phyloP scores from a whole-genome alignment of 2,888 invertebrate genomes.

The Brassicogethes aeneus region DNA sequence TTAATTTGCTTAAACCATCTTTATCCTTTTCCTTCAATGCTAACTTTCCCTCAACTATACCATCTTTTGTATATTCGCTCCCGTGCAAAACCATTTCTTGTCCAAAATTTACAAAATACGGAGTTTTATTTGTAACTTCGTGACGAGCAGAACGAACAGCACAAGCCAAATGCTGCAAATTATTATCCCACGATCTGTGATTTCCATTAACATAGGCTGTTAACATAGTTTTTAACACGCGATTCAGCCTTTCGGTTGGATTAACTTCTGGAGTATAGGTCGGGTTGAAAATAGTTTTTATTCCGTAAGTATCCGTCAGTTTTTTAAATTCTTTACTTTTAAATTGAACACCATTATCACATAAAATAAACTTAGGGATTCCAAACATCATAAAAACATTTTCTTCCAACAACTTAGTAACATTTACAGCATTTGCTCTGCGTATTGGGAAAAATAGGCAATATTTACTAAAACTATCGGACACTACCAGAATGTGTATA shows the following conservation, averaged over 20 bases:
- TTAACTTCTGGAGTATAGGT: conserved; percentile 17
- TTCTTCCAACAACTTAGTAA: too few species aligned
- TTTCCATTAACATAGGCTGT: conserved; percentile 16
- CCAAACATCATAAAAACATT: conserved; percentile 17
- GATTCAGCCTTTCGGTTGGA: conserved; percentile 14
- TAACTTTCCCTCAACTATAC: background rate
- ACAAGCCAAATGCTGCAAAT: conserved; percentile 16
- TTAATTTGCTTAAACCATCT: background rate
- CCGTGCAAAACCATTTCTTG: conserved; percentile 2
- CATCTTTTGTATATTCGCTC: background rate
- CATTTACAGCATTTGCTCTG: too few species aligned
- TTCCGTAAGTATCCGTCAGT: too few species aligned
- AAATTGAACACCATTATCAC: too few species aligned
- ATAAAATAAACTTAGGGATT: conserved; percentile 7
- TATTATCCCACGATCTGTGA: conserved; percentile 19
- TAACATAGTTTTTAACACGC: conserved; percentile 16
- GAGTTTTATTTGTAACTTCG: too few species aligned
- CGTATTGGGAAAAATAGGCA: conserved; percentile 9
- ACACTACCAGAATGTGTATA: conserved; percentile 10
- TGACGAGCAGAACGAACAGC: too few species aligned
- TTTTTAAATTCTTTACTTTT: too few species aligned
- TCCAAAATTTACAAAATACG: too few species aligned
- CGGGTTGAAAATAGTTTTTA: too few species aligned
- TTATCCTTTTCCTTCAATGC: background rate
- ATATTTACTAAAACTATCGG: conserved; percentile 12